phyloP scores from a whole-genome alignment of 2,888 invertebrate genomes.

The Drosophila paracracens region DNA sequence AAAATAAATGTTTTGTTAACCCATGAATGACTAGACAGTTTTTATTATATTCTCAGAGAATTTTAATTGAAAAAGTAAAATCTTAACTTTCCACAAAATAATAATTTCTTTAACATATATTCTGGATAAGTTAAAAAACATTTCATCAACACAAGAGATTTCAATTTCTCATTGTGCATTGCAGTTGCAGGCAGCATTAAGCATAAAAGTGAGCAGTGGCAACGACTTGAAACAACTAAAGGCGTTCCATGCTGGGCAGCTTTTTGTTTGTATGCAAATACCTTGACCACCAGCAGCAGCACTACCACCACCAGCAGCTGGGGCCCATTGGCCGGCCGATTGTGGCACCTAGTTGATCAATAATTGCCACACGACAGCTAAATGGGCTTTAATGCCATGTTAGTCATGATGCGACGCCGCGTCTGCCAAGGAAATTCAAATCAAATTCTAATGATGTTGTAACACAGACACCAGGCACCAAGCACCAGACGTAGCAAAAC shows the following conservation, averaged over 20 bases:
- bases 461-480: conserved; percentile 68
- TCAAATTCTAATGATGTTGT: conserved; percentile 83
- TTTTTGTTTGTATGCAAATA: conserved; percentile 57
- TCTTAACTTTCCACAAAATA: not conserved
- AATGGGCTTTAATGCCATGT: conserved; percentile 81
- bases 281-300: conserved; percentile 48
- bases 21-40: not conserved
- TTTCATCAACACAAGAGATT: not conserved
- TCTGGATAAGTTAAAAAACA: not conserved
- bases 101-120: not conserved
- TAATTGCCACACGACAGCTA: conserved; percentile 83
- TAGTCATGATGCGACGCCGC: conserved; percentile 43
- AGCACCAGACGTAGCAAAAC: conserved; percentile 1
- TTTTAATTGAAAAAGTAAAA: not conserved
- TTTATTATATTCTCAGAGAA: not conserved
- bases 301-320: conserved; percentile 14
- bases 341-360: conserved; percentile 84
- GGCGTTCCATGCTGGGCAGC: conserved; percentile 47
- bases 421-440: conserved; percentile 82
- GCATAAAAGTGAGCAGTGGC: conserved; percentile 16
- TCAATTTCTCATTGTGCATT: not conserved
- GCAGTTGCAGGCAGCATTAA: conserved; percentile 40
- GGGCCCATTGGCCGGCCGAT: conserved; percentile 52
- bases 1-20: not conserved
- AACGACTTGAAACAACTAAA: conserved; percentile 51